phyloP scores from a whole-genome alignment of 2,113 vertebrate genomes.

The Noturus placidus region DNA sequence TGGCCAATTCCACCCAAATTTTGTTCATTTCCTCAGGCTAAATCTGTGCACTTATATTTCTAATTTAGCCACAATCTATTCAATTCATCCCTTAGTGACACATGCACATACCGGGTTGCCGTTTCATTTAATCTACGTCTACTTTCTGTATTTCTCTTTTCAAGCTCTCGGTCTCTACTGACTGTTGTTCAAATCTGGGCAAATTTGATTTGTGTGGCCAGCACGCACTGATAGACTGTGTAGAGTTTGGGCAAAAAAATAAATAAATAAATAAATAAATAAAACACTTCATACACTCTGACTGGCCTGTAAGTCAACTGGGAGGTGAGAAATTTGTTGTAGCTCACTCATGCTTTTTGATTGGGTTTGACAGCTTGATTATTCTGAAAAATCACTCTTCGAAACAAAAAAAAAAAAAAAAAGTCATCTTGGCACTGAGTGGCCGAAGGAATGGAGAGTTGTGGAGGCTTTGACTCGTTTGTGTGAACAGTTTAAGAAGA shows the following conservation, averaged over 20 bases:
- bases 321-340: neutral
- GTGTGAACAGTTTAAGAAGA: neutral
- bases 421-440: neutral
- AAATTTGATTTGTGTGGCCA: constrained; percentile 7
- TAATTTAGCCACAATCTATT: constrained; percentile 4
- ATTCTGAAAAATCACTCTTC: neutral
- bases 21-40: neutral
- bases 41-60: neutral
- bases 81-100: neutral
- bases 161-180: neutral
- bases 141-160: constrained; percentile 1
- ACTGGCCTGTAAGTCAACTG: neutral
- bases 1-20: neutral
- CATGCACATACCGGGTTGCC: neutral
- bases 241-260: neutral
- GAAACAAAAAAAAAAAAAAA: neutral
- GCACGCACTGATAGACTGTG: neutral
- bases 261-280: constrained; percentile 5
- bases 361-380: constrained; percentile 17
- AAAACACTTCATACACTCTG: neutral
- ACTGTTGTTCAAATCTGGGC: neutral
- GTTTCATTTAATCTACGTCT: constrained; percentile 11
- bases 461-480: neutral
- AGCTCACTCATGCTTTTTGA: neutral
- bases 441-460: neutral